phyloP scores from a whole-genome alignment of 2,888 invertebrate genomes.

The Acholoe squamosa region DNA sequence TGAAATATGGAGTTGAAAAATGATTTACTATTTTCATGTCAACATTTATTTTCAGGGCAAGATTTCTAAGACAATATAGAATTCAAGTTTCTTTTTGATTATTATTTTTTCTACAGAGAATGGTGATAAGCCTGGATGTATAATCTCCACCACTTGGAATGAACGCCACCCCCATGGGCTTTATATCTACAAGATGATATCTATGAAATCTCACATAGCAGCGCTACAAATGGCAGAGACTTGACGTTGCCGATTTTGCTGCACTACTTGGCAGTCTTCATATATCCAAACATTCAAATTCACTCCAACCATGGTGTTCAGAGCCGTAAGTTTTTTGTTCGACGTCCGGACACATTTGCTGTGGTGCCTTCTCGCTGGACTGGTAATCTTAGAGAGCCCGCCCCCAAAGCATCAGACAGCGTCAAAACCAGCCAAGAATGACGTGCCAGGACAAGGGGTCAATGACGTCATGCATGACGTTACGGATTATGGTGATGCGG shows the following conservation, averaged over 20 bases:
- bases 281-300: neutral
- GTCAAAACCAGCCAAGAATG: neutral
- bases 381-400: neutral
- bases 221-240: neutral
- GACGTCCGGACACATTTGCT: neutral
- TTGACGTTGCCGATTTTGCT: neutral
- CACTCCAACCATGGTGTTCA: neutral
- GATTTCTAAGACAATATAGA: too few relatives aligned
- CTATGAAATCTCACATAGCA: too few relatives aligned
- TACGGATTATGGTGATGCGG: neutral
- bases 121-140: neutral
- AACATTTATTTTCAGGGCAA: too few relatives aligned
- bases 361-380: neutral
- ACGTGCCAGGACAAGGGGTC: neutral
- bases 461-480: conserved; percentile 30
- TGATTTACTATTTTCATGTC: too few relatives aligned
- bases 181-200: too few relatives aligned
- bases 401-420: neutral
- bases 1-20: too few relatives aligned
- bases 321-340: neutral
- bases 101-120: neutral
- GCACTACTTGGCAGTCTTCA: neutral
- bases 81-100: too few relatives aligned
- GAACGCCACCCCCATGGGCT: neutral
- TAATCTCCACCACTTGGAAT: neutral